Base-by-base conservation (phyloP, 2,888 invertebrate species). In the Celastrina argiolus region DNA sequence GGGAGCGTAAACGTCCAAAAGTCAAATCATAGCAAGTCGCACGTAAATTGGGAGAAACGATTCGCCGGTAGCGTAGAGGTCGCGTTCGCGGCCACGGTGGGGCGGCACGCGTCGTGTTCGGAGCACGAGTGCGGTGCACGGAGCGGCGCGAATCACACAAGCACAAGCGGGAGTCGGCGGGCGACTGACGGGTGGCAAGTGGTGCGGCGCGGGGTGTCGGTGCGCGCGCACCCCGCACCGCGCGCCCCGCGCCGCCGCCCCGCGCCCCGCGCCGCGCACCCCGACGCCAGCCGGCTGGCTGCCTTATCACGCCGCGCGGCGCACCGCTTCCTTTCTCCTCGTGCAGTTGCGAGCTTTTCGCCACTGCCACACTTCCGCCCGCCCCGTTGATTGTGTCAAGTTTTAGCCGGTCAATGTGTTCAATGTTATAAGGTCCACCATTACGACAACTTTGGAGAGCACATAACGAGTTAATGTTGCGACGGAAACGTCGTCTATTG, bases 41-140 rank as follows among this genome's bases (percentile, higher is more conserved):
- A 88, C 87, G 82, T 84, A 88, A 89, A 87, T 88, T 84, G 83
- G 82, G 82, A 84, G 84, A 84, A 88, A 88, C 83, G 85, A 77
- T 84, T 90, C 84, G 92, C 89, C 92, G 91, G 92, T 92, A 92
- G 90, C 87, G 85, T 83, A 92, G 91, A 92, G 87, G 90, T 92
- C 92, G 92, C 92, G 92, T 92, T 92, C 88, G 92, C 92, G 92
- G 91, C 92, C 92, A 92, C 91, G 88, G 92, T 77, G 83, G 85
- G 86, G 87, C 84, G 88, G 88, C 89, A 83, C 90, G 89, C 88
- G 91, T 91, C 91, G 91, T 88, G 89, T 77, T 90, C 88, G 85
- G 88, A 76, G 85, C 88, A 89, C 91, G 88, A 90, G 88, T 90
- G 90, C 89, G 83, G 88, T 88, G 89, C 83, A 89, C 91, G 81